Evolutionary conservation across 2,113 vertebrate genomes (phyloP).

Genomic region (Hemicordylus capensis): DNA sequence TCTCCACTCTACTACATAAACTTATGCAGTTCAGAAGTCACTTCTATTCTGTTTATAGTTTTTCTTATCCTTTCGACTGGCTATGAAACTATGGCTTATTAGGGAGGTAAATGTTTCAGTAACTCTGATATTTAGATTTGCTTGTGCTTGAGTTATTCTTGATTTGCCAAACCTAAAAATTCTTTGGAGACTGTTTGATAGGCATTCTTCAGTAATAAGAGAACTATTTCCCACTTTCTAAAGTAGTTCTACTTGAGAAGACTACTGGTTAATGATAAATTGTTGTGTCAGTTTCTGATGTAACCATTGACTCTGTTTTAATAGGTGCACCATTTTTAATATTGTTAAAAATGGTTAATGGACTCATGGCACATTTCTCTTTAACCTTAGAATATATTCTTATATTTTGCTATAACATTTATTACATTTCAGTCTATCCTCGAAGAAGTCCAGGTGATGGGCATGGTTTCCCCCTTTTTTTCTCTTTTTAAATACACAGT

Average conservation of each 20-base stretch:
- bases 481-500: neutral
- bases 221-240: neutral
- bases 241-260: neutral
- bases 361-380: neutral
- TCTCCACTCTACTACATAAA: constrained; percentile 5
- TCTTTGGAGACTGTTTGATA: constrained; percentile 17
- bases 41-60: neutral
- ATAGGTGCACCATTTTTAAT: neutral
- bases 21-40: neutral
- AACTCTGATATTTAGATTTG: neutral
- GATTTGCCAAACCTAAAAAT: neutral
- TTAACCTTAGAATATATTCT: neutral
- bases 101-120: constrained; percentile 14
- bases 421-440: neutral
- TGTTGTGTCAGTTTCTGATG: neutral
- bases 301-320: accelerated
- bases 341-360: neutral
- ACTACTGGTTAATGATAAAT: neutral
- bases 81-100: constrained; percentile 22
- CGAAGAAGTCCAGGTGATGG: neutral
- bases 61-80: neutral
- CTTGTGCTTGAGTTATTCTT: constrained; percentile 2
- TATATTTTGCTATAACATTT: neutral
- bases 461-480: neutral
- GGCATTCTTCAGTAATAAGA: neutral